These are phyloP conservation scores for Rugalucina vietnamica DNA, from an alignment of 2,888 invertebrate genomes.

Conservation along the genomic window DNA sequence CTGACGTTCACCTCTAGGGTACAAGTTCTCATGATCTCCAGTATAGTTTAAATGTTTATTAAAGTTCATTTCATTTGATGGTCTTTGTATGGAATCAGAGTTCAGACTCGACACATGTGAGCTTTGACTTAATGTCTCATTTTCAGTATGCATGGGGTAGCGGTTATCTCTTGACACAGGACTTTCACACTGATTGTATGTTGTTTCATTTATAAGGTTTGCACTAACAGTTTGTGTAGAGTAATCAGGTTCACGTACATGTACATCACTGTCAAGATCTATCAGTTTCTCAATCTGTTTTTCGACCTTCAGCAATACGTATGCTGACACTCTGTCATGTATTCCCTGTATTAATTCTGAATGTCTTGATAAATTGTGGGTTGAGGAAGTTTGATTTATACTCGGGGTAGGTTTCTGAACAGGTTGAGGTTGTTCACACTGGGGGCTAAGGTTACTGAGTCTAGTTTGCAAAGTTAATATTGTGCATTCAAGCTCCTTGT, in stretches of 20 bases:
- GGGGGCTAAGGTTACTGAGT: not conserved
- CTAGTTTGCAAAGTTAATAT: conserved; percentile 6
- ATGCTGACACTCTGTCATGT: not conserved
- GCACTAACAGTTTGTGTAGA: not conserved
- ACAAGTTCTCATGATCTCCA: not conserved
- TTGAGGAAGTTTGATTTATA: not conserved
- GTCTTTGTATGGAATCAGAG: not conserved
- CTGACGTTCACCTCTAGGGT: not conserved
- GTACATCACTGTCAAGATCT: not conserved
- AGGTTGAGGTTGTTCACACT: not conserved
- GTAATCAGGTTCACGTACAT: not conserved
- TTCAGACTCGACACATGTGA: not conserved
- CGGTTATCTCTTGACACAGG: too few relatives aligned
- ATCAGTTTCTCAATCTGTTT: conserved; percentile 11
- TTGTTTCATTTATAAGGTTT: not conserved
- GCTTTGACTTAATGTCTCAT: not conserved
- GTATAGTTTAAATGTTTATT: not conserved
- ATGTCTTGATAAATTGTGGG: not conserved
- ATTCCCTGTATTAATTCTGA: not conserved
- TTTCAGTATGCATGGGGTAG: not conserved
- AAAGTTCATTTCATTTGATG: not conserved
- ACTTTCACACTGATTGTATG: too few relatives aligned
- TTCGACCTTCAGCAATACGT: not conserved
- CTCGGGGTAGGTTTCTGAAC: not conserved
- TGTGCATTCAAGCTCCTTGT: conserved; percentile 13